Conservation (phyloP, 1,140 invertebrate species). For the Papilio glaucus region DNA sequence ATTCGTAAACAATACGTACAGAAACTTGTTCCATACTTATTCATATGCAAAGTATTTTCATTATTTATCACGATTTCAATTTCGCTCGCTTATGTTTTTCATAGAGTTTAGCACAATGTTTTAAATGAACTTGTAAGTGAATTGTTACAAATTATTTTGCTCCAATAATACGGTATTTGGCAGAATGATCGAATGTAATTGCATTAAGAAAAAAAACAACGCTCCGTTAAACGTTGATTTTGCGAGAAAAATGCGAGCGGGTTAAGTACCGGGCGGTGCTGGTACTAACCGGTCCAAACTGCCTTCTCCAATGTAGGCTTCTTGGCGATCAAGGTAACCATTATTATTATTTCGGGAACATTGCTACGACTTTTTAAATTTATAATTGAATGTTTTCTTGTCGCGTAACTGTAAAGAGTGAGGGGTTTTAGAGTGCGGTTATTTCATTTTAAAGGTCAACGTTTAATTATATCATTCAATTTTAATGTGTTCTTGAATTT, state of each 20-base stretch:
- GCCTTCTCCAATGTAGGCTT: conserved; percentile 13
- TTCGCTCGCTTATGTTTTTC: too few species aligned
- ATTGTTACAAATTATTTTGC: neutral
- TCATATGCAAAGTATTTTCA: too few species aligned
- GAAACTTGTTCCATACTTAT: too few species aligned
- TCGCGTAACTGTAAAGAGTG: neutral
- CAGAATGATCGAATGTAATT: conserved; percentile 40
- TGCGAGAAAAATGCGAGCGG: conserved; percentile 61
- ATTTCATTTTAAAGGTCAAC: conserved; percentile 2
- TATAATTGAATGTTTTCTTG: conserved; percentile 20
- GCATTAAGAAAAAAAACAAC: conserved; percentile 43
- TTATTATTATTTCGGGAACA: conserved; percentile 27
- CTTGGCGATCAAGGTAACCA: conserved; percentile 12
- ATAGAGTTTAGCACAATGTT: neutral
- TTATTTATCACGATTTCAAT: too few species aligned
- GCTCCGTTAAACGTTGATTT: conserved; percentile 55
- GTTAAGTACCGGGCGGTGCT: conserved; percentile 43
- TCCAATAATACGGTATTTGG: neutral
- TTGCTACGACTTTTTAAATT: conserved; percentile 30
- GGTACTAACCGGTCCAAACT: conserved; percentile 33
- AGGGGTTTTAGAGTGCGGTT: neutral
- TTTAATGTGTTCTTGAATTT: neutral
- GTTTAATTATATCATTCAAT: neutral
- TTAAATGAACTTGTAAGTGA: neutral
- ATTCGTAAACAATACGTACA: too few species aligned